Evolutionary conservation across 2,888 invertebrate species (phyloP).

Genomic region (Yponomeuta sedellus): DNA sequence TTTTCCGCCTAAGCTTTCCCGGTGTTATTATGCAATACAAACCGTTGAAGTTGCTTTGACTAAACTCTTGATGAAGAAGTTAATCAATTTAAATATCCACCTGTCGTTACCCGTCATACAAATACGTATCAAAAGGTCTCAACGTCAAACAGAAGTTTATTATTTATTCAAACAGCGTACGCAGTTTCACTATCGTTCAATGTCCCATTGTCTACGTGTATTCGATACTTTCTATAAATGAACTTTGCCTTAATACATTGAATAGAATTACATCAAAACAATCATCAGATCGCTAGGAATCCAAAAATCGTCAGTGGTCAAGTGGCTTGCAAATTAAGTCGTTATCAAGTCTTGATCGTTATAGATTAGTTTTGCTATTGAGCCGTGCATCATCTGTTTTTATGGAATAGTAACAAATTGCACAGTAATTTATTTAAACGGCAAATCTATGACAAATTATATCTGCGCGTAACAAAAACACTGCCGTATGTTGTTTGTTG

Average conservation of each 20-base stretch:
- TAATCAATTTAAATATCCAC: not conserved
- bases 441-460: not conserved
- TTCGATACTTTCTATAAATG: conserved; percentile 62
- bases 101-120: not conserved
- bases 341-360: not conserved
- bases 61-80: not conserved
- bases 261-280: conserved; percentile 34
- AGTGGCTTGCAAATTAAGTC: conserved; percentile 6
- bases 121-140: not conserved
- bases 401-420: not conserved
- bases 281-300: conserved; percentile 26
- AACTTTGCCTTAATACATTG: conserved; percentile 41
- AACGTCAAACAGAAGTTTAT: not conserved
- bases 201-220: conserved; percentile 54
- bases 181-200: conserved; percentile 71
- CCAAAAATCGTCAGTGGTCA: not conserved
- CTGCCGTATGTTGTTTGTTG: not conserved
- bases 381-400: not conserved
- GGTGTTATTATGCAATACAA: not conserved
- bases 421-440: not conserved
- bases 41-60: not conserved
- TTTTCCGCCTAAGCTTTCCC: conserved; percentile 35
- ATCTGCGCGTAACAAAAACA: not conserved
- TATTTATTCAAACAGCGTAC: conserved; percentile 38
- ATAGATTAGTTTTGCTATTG: not conserved